Evolutionary conservation across 1,140 invertebrate genomes (phyloP).

Genomic region (Nomia melanderi): DNA sequence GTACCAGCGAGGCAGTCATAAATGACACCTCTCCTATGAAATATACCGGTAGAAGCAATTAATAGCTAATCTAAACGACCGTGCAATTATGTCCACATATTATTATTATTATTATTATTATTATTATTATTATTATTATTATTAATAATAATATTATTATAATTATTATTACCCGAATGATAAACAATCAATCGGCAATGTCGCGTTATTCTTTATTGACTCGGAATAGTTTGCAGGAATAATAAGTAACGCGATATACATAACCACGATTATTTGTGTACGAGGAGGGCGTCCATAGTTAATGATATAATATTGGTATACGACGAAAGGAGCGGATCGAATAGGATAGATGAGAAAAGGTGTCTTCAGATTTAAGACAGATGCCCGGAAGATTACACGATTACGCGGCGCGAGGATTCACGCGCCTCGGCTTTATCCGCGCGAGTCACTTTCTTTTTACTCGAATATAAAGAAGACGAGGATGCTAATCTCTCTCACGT

Average conservation of each 20-base stretch:
- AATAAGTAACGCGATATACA: neutral
- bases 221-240: constrained; percentile 2
- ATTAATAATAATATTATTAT: constrained; percentile 42
- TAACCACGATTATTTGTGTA: neutral
- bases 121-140: constrained; percentile 51
- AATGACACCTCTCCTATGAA: constrained; percentile 64
- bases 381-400: neutral
- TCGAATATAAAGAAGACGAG: neutral
- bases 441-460: neutral
- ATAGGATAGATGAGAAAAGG: neutral
- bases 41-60: constrained; percentile 62
- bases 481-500: no score
- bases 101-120: constrained; percentile 48
- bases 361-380: neutral
- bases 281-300: neutral
- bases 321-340: neutral
- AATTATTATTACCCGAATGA: constrained; percentile 46
- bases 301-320: neutral
- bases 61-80: constrained; percentile 59
- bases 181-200: constrained; percentile 52
- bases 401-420: no score
- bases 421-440: neutral
- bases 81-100: constrained; percentile 56
- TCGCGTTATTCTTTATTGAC: neutral
- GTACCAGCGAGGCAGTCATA: constrained; percentile 43